Conservation (phyloP, 2,797 vertebrate species). For the Streptopelia turtur region DNA sequence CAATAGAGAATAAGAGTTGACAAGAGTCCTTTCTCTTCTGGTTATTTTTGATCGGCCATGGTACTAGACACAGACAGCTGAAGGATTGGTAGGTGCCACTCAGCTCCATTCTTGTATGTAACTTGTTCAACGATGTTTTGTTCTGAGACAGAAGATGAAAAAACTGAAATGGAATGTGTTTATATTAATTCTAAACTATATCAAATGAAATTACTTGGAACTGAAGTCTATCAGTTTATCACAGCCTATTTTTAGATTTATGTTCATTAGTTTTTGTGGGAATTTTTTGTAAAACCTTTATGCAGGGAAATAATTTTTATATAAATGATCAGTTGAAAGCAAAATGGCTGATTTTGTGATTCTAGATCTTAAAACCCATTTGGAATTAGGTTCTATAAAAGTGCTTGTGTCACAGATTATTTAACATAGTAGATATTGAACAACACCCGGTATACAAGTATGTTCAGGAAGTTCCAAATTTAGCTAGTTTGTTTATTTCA, state of each 20-base stretch:
- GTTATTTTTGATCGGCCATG: conserved; percentile 28
- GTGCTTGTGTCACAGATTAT: not conserved
- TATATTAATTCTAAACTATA: conserved; percentile 22
- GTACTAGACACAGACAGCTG: conserved; percentile 29
- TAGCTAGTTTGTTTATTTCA: not conserved
- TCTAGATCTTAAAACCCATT: not conserved
- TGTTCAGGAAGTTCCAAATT: not conserved
- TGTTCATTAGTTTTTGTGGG: not conserved
- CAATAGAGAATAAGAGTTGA: not conserved
- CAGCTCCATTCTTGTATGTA: not conserved
- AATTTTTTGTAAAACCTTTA: not conserved
- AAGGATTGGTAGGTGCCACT: conserved; percentile 28
- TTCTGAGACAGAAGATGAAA: not conserved
- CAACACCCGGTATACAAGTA: not conserved
- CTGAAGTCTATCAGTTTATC: not conserved
- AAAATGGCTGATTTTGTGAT: not conserved
- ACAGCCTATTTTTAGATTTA: conserved; percentile 7
- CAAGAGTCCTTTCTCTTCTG: conserved; percentile 32
- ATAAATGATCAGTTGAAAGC: not conserved
- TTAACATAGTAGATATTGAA: not conserved
- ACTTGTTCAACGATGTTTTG: not conserved
- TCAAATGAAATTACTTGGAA: conserved; percentile 47
- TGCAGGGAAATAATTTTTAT: not conserved
- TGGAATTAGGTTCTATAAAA: not conserved
- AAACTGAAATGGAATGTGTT: conserved; percentile 22